Percentiles rank a stretch among this genome's conserved stretches.
These are phyloP conservation scores for Norana najaformis DNA, from an alignment of 2,888 invertebrate species.

Conservation along the genomic window DNA sequence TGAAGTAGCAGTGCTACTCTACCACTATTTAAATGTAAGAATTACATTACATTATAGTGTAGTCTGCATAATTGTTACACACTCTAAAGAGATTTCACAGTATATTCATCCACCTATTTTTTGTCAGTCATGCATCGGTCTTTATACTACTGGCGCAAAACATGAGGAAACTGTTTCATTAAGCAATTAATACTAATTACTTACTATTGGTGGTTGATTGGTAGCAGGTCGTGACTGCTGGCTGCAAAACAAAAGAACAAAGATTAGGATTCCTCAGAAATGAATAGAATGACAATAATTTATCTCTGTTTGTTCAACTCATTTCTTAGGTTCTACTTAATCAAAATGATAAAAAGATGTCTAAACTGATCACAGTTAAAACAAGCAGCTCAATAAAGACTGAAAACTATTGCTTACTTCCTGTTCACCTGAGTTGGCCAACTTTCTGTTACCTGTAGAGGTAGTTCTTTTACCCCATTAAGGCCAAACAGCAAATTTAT, in stretches of 20 bases:
- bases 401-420: neutral
- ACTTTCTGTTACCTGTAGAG: neutral
- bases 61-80: no score
- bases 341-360: neutral
- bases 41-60: no score
- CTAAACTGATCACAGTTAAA: neutral
- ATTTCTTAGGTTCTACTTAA: neutral
- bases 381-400: neutral
- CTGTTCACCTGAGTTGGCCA: neutral
- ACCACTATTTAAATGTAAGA: no score
- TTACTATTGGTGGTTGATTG: neutral
- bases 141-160: neutral
- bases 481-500: neutral
- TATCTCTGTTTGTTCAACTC: neutral
- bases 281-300: no score
- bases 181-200: neutral
- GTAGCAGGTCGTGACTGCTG: constrained; percentile 20
- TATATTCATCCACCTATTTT: no score
- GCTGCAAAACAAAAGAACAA: constrained; percentile 28
- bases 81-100: no score
- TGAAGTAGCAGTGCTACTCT: no score
- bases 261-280: neutral
- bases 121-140: no score
- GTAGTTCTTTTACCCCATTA: neutral
- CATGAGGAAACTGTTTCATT: neutral